Base-by-base conservation (phyloP, 2,797 vertebrate genomes). In the Gymnodraco acuticeps region DNA sequence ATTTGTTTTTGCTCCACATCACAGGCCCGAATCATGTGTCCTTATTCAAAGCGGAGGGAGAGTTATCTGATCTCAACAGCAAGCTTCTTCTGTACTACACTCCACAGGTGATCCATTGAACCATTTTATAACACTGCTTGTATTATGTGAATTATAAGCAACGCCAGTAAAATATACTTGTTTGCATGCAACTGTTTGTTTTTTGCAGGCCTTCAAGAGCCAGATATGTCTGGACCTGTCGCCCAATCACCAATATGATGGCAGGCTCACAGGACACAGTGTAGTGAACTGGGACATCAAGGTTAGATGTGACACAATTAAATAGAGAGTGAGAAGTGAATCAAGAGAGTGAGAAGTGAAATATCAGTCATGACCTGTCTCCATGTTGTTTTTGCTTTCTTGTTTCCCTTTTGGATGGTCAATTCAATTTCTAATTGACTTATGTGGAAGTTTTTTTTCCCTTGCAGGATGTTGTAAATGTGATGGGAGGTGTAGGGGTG, bases 161-260 rank as follows among this genome's bases (percentile, higher is more conserved):
- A 60, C 17, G 43, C 3, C 9, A 23, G 12, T 13, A 19, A 3
- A 31, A 59, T 64, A 1, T 52, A 62, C 6, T 52, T 64, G 5
- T 45, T 73, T 31, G 54, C n/a, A 2, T 51, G 7, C 70, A 11
- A 46, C 14, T 59, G 14, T n/a, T 8, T 82, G 19, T 27, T 31
- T 74, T 66, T 66, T 51, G 42, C 71, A 99, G 98, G 98, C 98
- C 62, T 99, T 96, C 83, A 97, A 96, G 91, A 96, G 93, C 84
- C 98, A 99, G 87, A 98, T 98, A 92, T 99, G 98, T 87, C 87
- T 97, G 89, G 98, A 99, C 87, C 94, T 99, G 53, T 96, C 98
- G 12, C 96, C 97, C 14, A 95, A 95, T 81, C 97, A 96, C 0
- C 67, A 92, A 16, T 95, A 98, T 67, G 97, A 99, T 0, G 98